phyloP scores from a whole-genome alignment of 2,888 invertebrate species.

The Trimorus sp. region DNA sequence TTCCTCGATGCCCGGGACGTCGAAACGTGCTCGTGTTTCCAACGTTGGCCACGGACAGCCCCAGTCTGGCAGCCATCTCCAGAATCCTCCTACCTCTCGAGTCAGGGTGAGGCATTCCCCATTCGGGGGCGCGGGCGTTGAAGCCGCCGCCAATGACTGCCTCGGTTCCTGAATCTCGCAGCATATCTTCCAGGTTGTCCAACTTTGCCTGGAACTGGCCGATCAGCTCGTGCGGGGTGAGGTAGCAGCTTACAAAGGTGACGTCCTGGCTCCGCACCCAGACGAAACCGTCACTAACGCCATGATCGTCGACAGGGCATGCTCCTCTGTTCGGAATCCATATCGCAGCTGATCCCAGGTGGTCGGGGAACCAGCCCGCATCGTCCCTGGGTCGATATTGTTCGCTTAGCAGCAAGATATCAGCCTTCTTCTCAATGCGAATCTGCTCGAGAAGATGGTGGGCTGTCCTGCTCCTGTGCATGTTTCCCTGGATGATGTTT shows the following conservation, averaged over 20 bases:
- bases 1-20: conserved; percentile 41
- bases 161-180: conserved; percentile 32
- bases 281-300: not conserved
- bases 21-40: conserved; percentile 50
- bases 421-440: conserved; percentile 7
- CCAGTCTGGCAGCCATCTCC: conserved; percentile 3
- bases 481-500: conserved; percentile 63
- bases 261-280: not conserved
- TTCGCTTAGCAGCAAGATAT: conserved; percentile 32
- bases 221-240: conserved; percentile 17
- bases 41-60: conserved; percentile 42
- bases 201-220: conserved; percentile 32
- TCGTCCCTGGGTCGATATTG: conserved; percentile 10
- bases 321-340: not conserved
- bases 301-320: not conserved
- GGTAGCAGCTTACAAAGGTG: conserved; percentile 21
- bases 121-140: too few species aligned
- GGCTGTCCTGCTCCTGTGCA: conserved; percentile 61
- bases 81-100: conserved; percentile 49
- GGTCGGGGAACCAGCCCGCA: conserved; percentile 18
- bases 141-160: not conserved
- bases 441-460: conserved; percentile 55
- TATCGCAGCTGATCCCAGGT: conserved; percentile 3
- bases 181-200: not conserved
- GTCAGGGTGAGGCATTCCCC: conserved; percentile 53